Conservation (phyloP, 1,140 invertebrate genomes). For the Lethrus apterus region DNA sequence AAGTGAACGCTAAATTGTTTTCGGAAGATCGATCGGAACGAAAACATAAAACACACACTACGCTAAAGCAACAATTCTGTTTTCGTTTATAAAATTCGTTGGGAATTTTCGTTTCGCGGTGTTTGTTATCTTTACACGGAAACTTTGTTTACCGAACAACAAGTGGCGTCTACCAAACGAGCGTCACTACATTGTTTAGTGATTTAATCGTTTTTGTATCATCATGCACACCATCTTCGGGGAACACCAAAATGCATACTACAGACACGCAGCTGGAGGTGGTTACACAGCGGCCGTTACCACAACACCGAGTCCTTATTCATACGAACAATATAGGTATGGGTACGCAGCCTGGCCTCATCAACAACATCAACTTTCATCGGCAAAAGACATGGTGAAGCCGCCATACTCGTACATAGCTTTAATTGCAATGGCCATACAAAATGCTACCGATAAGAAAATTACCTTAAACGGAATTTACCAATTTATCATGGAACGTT, state of each 20-base stretch:
- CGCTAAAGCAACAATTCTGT: conserved; percentile 30
- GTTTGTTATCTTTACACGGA: conserved; percentile 26
- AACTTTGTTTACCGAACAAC: conserved; percentile 7
- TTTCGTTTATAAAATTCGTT: conserved; percentile 28
- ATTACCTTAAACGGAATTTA: conserved; percentile 98
- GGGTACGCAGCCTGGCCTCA: conserved; percentile 51
- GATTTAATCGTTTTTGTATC: conserved; percentile 20
- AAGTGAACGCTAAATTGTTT: conserved; percentile 41
- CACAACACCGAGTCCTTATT: conserved; percentile 44
- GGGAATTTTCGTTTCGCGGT: conserved; percentile 17
- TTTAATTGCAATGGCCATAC: conserved; percentile 96
- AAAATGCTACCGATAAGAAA: conserved; percentile 85
- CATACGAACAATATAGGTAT: conserved; percentile 70
- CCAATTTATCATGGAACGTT: conserved; percentile 96
- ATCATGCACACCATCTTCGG: conserved; percentile 81
- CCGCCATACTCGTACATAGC: conserved; percentile 98
- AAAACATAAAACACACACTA: conserved; percentile 35
- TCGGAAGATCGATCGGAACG: conserved; percentile 39
- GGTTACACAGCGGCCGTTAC: conserved; percentile 39
- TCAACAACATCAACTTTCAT: conserved; percentile 63
- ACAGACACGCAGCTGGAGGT: conserved; percentile 37
- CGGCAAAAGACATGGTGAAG: conserved; percentile 82
- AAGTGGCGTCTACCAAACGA: neutral
- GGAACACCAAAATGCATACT: conserved; percentile 71
- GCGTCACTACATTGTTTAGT: neutral